These are phyloP conservation scores for Smittia sp. DNA, from an alignment of 2,888 invertebrate genomes.

Conservation along the genomic window DNA sequence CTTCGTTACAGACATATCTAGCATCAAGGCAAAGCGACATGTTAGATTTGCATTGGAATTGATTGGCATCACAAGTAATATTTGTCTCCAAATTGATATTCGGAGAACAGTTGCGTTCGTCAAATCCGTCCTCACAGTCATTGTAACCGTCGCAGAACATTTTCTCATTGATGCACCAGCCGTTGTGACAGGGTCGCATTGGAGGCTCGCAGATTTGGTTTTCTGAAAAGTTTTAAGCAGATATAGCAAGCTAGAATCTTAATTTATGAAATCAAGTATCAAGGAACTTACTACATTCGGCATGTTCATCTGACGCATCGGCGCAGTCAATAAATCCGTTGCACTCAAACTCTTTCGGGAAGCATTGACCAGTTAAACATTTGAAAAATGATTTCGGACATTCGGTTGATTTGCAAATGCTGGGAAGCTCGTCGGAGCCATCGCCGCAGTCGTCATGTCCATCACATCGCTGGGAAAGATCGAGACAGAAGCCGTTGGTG, in stretches of 20 bases:
- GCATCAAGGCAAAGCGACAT: constrained; percentile 48
- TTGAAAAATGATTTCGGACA: constrained; percentile 58
- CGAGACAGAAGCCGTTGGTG: constrained; percentile 33
- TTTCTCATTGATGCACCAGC: constrained; percentile 57
- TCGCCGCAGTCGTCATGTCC: constrained; percentile 51
- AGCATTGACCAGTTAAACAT: constrained; percentile 68
- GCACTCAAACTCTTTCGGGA: constrained; percentile 66
- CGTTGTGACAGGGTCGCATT: constrained; percentile 54
- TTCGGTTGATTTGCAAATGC: neutral
- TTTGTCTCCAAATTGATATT: constrained; percentile 29
- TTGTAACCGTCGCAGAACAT: constrained; percentile 60
- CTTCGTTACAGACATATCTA: constrained; percentile 60
- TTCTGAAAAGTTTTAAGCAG: constrained; percentile 31
- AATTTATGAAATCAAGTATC: constrained; percentile 40
- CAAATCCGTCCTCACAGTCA: constrained; percentile 60
- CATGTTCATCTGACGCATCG: constrained; percentile 72
- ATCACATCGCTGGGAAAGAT: constrained; percentile 54
- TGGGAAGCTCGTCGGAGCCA: constrained; percentile 44
- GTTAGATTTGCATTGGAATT: constrained; percentile 50
- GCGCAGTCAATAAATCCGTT: constrained; percentile 72
- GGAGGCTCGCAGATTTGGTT: constrained; percentile 47
- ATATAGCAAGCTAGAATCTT: constrained; percentile 20
- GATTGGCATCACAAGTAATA: constrained; percentile 11
- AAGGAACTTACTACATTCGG: constrained; percentile 54
- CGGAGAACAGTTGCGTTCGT: constrained; percentile 55